Evolutionary conservation across 2,888 invertebrate species (phyloP), one percentile per base, ranked within the genome.

Genomic region (Ectobius pallidus): DNA sequence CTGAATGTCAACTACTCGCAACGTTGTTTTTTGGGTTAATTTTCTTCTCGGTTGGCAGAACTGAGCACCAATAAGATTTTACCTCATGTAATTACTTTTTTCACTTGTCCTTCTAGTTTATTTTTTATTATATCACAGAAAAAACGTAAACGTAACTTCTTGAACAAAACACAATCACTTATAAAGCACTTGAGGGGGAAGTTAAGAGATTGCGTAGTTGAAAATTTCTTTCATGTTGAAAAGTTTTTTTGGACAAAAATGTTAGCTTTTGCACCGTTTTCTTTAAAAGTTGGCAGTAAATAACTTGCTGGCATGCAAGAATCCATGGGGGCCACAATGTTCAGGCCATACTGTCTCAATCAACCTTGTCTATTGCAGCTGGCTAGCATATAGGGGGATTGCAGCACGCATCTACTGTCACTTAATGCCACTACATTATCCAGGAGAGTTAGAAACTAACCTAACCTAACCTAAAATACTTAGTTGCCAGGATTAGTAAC

Each of bases 121-220:
- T n/a, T n/a, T 75, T 76, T 75, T 76, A 77, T 78, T 76, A 76
- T 77, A 79, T 79, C 79, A 79, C 79, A 79, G 79, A 79, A 78
- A 78, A 79, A 79, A 77, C 76, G 67, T 67, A 76, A 76, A 74
- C 62, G 70, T 75, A 76, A 75, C 72, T 74, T 65, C 70, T 77
- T 78, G 74, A 76, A 74, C 67, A 58, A 76, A 76, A 76, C 74
- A 76, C 76, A 74, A 76, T 74, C 78, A 79, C 78, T 78, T 78
- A 77, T 78, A 79, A 79, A 79, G 79, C 79, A 79, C 79, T 79
- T 79, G 78, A 78, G 78, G 78, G 77, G 79, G 77, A 78, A 78
- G 77, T 79, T 72, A 77, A 77, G 77, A 79, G 77, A 77, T 78
- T 74, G 75, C 77, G 30, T 74, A 75, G 73, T 71, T 73, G 70